A percentile compares a stretch with the other conserved stretches of the same genome.
These are phyloP conservation scores for Okapia johnstoni DNA, from an alignment of 2,113 vertebrate genomes.

Conservation along the genomic window DNA sequence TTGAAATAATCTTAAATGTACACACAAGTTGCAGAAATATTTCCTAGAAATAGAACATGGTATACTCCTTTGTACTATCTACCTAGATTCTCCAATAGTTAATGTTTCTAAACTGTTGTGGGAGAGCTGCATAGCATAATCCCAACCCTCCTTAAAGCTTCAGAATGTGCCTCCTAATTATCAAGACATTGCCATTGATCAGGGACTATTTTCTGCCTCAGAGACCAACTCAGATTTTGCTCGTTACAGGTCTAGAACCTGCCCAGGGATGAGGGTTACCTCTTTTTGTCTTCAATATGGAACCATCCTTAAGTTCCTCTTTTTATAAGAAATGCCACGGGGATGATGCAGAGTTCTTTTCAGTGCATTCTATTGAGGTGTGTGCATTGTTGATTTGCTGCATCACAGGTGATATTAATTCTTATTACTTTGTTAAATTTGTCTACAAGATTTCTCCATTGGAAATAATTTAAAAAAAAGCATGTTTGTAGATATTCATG, in stretches of 20 bases:
- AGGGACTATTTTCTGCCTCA: background rate
- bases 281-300: background rate
- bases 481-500: background rate
- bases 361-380: background rate
- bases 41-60: background rate
- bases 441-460: background rate
- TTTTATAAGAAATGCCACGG: background rate
- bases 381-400: background rate
- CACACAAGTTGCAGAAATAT: background rate
- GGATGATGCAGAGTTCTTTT: background rate
- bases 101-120: background rate
- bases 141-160: background rate
- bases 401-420: background rate
- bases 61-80: rapidly evolving
- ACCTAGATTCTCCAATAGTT: background rate
- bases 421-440: background rate
- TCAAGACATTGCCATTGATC: background rate
- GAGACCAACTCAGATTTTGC: background rate
- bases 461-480: background rate
- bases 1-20: background rate
- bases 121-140: too few species aligned
- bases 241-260: background rate
- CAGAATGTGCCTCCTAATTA: background rate
- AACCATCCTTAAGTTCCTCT: background rate
- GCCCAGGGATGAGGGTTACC: background rate